These are phyloP conservation scores for Pluvianellus socialis DNA, from an alignment of 2,113 vertebrate genomes.

Conservation along the genomic window DNA sequence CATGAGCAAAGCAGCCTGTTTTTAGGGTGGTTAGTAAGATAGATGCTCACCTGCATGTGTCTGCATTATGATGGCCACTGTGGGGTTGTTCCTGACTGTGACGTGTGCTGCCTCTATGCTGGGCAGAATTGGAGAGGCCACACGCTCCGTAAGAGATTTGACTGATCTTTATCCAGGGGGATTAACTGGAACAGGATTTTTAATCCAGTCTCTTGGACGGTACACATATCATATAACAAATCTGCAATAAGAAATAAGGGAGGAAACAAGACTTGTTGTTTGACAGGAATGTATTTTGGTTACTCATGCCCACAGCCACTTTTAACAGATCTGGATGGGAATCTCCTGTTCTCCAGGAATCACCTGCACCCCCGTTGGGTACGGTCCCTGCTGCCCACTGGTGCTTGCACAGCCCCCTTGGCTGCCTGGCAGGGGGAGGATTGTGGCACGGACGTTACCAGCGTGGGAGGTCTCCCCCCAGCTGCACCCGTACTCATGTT, in stretches of 20 bases:
- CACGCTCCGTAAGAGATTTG: fast-evolving
- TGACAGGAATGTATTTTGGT: not conserved
- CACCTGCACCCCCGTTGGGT: fast-evolving
- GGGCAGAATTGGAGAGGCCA: not conserved
- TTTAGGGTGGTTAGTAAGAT: not conserved
- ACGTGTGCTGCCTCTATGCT: not conserved
- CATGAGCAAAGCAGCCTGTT: not conserved
- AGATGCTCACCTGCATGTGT: not conserved
- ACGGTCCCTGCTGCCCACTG: not conserved
- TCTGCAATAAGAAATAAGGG: not conserved
- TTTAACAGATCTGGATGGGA: not conserved
- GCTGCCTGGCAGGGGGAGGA: too few species aligned
- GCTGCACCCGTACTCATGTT: not conserved
- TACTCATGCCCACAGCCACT: not conserved
- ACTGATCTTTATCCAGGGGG: not conserved
- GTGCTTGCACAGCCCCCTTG: not conserved
- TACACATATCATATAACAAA: not conserved
- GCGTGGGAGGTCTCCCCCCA: not conserved
- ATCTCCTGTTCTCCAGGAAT: not conserved
- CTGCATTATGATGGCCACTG: not conserved
- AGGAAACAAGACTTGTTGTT: not conserved
- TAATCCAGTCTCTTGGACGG: not conserved
- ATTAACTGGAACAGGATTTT: not conserved
- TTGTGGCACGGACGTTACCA: not conserved
- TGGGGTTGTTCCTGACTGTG: not conserved